phyloP scores from a whole-genome alignment of 2,888 invertebrate genomes.

The Habrosyne pyritoides region DNA sequence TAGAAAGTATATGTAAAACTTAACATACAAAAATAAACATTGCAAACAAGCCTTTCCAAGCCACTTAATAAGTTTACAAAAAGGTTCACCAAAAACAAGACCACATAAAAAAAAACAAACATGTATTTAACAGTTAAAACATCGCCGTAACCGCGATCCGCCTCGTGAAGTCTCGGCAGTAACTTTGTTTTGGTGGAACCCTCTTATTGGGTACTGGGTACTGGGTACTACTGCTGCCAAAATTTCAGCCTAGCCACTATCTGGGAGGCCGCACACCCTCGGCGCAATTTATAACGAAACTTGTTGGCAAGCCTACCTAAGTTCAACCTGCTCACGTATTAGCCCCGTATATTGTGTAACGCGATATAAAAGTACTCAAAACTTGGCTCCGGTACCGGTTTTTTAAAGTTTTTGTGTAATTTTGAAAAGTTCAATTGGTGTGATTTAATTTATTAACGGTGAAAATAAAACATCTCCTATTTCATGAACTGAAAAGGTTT shows the following conservation, averaged over 20 bases:
- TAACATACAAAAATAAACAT: not conserved
- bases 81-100: not conserved
- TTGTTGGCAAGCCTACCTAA: conserved; percentile 57
- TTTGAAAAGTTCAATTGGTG: not conserved
- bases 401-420: conserved; percentile 9
- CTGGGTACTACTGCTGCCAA: conserved; percentile 35
- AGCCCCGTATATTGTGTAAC: conserved; percentile 24
- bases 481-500: no score
- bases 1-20: no score
- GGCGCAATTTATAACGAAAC: conserved; percentile 57
- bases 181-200: conserved; percentile 16
- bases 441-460: not conserved
- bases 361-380: conserved; percentile 33
- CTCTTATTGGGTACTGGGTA: conserved; percentile 17
- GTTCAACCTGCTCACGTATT: conserved; percentile 37
- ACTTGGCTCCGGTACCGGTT: conserved; percentile 16
- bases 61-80: not conserved
- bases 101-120: not conserved
- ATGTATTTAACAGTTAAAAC: not conserved
- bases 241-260: conserved; percentile 42
- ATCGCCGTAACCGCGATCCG: not conserved
- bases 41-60: not conserved
- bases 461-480: no score
- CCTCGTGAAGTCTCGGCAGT: not conserved
- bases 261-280: conserved; percentile 24